Conservation (phyloP, 1,140 invertebrate genomes). For the Diorhabda elongata region DNA sequence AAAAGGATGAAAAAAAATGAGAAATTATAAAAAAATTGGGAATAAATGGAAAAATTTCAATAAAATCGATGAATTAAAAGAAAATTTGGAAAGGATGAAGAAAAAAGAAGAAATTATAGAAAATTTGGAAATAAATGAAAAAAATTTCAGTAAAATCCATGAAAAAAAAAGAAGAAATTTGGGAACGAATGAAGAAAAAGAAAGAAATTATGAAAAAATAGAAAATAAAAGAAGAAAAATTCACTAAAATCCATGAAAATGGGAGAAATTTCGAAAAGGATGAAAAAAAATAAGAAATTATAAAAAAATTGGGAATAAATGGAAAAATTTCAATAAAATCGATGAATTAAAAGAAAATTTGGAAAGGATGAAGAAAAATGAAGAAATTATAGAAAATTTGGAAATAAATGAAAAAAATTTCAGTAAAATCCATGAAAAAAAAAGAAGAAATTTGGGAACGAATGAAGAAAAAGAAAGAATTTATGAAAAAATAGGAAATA, state of each 20-base stretch:
- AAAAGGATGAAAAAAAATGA: slow-evolving; percentile 26
- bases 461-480: too few relatives aligned
- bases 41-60: too few relatives aligned
- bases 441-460: too few relatives aligned
- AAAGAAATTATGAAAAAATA: too few relatives aligned
- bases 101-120: slow-evolving; percentile 35
- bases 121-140: slow-evolving; percentile 7
- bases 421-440: background rate
- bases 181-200: slow-evolving; percentile 13
- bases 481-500: too few relatives aligned
- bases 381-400: slow-evolving; percentile 28
- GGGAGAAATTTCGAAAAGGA: slow-evolving; percentile 31
- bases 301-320: slow-evolving; percentile 38
- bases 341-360: slow-evolving; percentile 35
- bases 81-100: slow-evolving; percentile 28
- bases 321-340: slow-evolving; percentile 13
- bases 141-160: slow-evolving; percentile 26
- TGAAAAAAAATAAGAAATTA: slow-evolving; percentile 37
- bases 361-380: too few relatives aligned
- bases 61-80: too few relatives aligned
- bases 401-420: slow-evolving; percentile 29
- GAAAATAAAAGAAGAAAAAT: too few relatives aligned
- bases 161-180: slow-evolving; percentile 35
- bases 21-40: too few relatives aligned
- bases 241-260: slow-evolving; percentile 44